Percentiles rank a stretch among this genome's conserved stretches.
These are phyloP conservation scores for Onychostruthus taczanowskii DNA, from an alignment of 2,113 vertebrate species.

Conservation along the genomic window DNA sequence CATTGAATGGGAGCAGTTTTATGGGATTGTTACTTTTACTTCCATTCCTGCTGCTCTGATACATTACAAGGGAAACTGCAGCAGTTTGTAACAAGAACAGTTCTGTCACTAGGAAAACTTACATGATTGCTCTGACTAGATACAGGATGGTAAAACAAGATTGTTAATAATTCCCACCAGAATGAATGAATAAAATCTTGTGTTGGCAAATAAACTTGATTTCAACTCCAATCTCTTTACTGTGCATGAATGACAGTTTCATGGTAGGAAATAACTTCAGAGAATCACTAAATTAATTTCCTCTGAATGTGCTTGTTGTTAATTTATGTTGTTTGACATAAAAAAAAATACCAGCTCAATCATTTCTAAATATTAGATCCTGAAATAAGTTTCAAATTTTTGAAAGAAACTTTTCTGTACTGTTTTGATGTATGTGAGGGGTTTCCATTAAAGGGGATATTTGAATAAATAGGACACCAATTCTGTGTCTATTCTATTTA, in stretches of 20 bases:
- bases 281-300: slow-evolving; percentile 36
- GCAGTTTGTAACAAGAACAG: not conserved
- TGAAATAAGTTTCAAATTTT: not conserved
- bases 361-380: not conserved
- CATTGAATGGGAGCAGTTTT: not conserved
- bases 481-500: not conserved
- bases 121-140: not conserved
- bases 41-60: not conserved
- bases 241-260: not conserved
- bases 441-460: not conserved
- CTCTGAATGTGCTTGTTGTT: not conserved
- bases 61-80: not conserved
- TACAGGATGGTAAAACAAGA: not conserved
- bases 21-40: not conserved
- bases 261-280: not conserved
- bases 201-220: not conserved
- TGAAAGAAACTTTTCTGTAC: not conserved
- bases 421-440: not conserved
- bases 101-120: not conserved
- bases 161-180: not conserved
- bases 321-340: slow-evolving; percentile 8
- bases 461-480: not conserved
- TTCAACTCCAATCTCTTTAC: not conserved
- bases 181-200: not conserved
- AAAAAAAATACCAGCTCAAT: not conserved